These are phyloP conservation scores for Drosophila flavopinicola DNA, from an alignment of 2,888 invertebrate species.

Conservation along the genomic window DNA sequence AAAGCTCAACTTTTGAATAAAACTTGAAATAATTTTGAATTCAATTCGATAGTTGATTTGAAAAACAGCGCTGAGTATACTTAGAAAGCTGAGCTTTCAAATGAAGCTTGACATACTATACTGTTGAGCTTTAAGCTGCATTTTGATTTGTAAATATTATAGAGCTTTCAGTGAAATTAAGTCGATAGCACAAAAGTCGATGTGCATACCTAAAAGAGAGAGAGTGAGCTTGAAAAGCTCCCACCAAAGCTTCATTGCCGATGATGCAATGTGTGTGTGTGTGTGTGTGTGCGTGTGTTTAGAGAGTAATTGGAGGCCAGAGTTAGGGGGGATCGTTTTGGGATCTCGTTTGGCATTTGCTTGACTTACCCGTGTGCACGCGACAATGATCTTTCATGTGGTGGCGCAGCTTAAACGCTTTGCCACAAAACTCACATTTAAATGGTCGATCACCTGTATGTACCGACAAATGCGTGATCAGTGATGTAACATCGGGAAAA, in stretches of 20 bases:
- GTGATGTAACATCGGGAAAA: constrained; percentile 94
- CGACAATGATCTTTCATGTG: constrained; percentile 98
- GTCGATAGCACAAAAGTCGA: no score
- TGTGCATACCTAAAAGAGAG: no score
- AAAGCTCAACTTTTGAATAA: no score
- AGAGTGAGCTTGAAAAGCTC: no score
- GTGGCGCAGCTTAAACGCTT: constrained; percentile 95
- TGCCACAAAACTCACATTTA: constrained; percentile 97
- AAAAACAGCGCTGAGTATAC: not conserved
- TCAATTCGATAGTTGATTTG: no score
- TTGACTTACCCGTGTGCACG: constrained; percentile 92
- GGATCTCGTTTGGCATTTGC: no score
- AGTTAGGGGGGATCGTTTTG: constrained; percentile 3
- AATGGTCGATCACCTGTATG: constrained; percentile 96
- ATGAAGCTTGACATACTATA: no score
- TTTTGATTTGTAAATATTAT: no score
- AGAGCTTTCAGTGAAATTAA: no score
- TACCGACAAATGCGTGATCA: constrained; percentile 94
- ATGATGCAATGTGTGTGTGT: not conserved
- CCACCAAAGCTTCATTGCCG: no score
- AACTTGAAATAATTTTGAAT: no score
- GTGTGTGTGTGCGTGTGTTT: constrained; percentile 1
- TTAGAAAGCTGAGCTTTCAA: not conserved
- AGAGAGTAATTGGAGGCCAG: constrained; percentile 22
- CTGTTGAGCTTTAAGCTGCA: no score